Conservation (phyloP, 1,140 invertebrate species). For the Drosophila nigromelanica region DNA sequence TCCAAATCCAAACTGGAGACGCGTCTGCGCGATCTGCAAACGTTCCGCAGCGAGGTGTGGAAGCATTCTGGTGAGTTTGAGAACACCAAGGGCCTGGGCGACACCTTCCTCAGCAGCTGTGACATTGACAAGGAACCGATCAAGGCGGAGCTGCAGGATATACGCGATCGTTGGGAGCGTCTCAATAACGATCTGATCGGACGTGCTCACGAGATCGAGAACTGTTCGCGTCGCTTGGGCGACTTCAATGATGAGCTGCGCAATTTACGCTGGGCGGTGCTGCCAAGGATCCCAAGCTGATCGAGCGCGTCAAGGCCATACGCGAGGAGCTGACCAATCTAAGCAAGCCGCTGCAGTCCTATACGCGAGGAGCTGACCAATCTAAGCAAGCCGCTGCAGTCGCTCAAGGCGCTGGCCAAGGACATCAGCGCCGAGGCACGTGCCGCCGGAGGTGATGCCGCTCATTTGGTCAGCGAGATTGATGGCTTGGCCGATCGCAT, state of each 20-base stretch:
- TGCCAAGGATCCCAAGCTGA: slow-evolving; percentile 91
- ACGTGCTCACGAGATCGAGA: slow-evolving; percentile 92
- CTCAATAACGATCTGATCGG: slow-evolving; percentile 90
- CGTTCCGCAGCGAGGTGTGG: slow-evolving; percentile 96
- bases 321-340: slow-evolving; percentile 90
- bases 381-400: slow-evolving; percentile 91
- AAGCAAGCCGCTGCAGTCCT: slow-evolving; percentile 91
- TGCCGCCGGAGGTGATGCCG: slow-evolving; percentile 89
- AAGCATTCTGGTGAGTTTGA: slow-evolving; percentile 96
- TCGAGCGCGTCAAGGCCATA: slow-evolving; percentile 92
- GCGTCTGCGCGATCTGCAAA: slow-evolving; percentile 94
- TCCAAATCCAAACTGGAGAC: slow-evolving; percentile 94
- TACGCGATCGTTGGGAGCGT: slow-evolving; percentile 95
- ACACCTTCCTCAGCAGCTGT: slow-evolving; percentile 93
- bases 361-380: slow-evolving; percentile 88
- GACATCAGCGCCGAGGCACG: slow-evolving; percentile 90
- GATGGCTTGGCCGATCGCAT: slow-evolving; percentile 91
- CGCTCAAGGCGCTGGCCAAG: slow-evolving; percentile 88
- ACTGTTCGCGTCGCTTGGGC: slow-evolving; percentile 90
- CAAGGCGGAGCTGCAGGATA: slow-evolving; percentile 90
- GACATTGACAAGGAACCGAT: slow-evolving; percentile 96
- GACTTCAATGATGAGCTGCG: slow-evolving; percentile 94
- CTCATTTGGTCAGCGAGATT: slow-evolving; percentile 91
- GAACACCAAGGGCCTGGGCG: slow-evolving; percentile 92
- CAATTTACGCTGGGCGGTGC: slow-evolving; percentile 91